Percentiles rank a stretch among this genome's conserved stretches.
phyloP scores from a whole-genome alignment of 2,797 vertebrate genomes.

The Coregonus suidteri region DNA sequence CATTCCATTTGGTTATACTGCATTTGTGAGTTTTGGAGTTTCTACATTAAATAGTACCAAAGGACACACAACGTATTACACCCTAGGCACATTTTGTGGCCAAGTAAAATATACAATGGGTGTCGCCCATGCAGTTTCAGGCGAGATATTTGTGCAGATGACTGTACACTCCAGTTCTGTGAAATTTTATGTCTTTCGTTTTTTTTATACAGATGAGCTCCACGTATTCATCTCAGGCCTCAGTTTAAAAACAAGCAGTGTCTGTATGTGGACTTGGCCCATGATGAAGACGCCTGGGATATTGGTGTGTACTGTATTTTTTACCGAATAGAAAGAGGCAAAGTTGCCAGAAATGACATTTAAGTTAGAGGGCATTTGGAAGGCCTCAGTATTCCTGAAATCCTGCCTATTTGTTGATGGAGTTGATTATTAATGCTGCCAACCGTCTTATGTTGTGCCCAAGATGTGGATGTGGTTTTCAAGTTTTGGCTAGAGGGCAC shows the following conservation, averaged over 20 bases:
- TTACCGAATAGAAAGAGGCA: neutral
- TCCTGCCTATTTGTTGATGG: neutral
- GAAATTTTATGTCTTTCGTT: neutral
- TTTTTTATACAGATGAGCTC: conserved; percentile 13
- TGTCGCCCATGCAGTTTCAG: conserved; percentile 79
- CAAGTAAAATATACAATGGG: conserved; percentile 87
- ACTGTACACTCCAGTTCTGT: conserved; percentile 41
- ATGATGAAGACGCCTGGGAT: conserved; percentile 1
- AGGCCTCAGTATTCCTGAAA: neutral
- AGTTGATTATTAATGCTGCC: neutral
- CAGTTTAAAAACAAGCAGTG: conserved; percentile 4
- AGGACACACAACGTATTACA: conserved; percentile 82
- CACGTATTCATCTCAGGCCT: conserved; percentile 6
- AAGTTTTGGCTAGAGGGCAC: neutral
- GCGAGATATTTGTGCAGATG: conserved; percentile 84
- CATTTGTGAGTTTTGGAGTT: conserved; percentile 90
- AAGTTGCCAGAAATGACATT: neutral
- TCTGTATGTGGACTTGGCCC: conserved; percentile 1
- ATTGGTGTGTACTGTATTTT: neutral
- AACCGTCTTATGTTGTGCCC: neutral
- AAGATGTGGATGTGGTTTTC: neutral
- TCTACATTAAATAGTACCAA: conserved; percentile 82
- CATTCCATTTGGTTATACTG: conserved; percentile 78
- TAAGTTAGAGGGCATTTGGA: neutral
- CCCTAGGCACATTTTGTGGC: conserved; percentile 69